A percentile compares a stretch with the other conserved stretches of the same genome.
Conservation (phyloP, 2,888 invertebrate genomes). For the Torymus texanus region DNA sequence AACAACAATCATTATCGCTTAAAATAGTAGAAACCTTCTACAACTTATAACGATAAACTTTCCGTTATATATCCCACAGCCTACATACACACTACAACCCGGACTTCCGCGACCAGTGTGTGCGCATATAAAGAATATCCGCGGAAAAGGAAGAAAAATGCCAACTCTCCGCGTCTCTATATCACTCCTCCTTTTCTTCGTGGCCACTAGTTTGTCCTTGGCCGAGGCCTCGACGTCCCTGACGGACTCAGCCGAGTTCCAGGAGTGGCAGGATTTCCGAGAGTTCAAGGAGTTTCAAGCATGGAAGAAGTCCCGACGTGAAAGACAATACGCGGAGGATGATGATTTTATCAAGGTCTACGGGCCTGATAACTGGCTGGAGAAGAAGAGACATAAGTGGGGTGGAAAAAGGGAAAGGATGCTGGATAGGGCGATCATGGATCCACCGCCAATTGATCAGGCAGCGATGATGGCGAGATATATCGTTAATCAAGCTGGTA, state of each 20-base stretch:
- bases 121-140: too few species aligned
- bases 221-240: not conserved
- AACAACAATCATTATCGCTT: too few species aligned
- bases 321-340: not conserved
- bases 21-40: too few species aligned
- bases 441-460: constrained; percentile 80
- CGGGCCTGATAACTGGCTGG: not conserved
- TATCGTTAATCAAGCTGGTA: constrained; percentile 83
- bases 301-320: constrained; percentile 41
- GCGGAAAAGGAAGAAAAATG: too few species aligned
- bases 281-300: constrained; percentile 52
- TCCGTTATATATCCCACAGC: too few species aligned
- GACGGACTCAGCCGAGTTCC: constrained; percentile 15
- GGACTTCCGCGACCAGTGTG: too few species aligned
- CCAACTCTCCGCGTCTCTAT: too few species aligned
- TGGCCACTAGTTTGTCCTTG: not conserved
- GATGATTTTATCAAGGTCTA: not conserved
- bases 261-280: constrained; percentile 55
- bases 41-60: too few species aligned
- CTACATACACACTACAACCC: too few species aligned
- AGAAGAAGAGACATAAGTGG: constrained; percentile 19
- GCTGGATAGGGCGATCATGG: constrained; percentile 49
- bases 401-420: not conserved
- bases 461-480: constrained; percentile 84
- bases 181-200: too few species aligned